A percentile compares a stretch with the other conserved stretches of the same genome.
Conservation (phyloP, 2,113 vertebrate genomes). For the Onychostruthus taczanowskii region DNA sequence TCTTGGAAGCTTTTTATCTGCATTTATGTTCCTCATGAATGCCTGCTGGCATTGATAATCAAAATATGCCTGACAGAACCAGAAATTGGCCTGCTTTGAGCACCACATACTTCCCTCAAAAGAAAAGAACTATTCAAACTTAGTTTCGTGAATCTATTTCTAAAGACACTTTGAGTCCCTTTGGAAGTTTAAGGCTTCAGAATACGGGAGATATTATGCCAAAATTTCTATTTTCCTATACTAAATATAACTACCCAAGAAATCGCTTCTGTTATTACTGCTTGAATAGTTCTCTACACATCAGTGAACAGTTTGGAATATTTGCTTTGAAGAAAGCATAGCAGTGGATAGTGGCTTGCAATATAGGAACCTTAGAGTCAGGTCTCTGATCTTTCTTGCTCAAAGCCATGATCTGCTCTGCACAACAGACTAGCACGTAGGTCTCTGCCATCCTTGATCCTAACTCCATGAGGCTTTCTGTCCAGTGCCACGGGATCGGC, state of each 20-base stretch:
- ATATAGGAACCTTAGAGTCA: not conserved
- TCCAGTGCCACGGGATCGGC: rapidly evolving
- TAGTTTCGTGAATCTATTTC: not conserved
- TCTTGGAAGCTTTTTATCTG: not conserved
- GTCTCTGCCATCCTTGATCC: not conserved
- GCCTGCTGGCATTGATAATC: not conserved
- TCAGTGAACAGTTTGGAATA: not conserved
- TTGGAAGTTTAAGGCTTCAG: not conserved
- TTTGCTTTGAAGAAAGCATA: not conserved
- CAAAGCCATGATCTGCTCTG: not conserved
- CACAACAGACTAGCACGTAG: not conserved
- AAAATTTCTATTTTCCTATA: not conserved
- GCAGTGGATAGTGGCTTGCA: not conserved
- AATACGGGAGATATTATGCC: not conserved
- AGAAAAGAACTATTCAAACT: not conserved
- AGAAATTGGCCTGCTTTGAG: not conserved
- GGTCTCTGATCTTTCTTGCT: not conserved
- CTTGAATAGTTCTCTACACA: not conserved
- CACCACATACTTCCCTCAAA: not conserved
- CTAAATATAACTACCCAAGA: not conserved
- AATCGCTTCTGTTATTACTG: not conserved
- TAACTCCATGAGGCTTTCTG: not conserved
- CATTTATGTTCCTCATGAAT: not conserved
- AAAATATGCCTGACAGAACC: not conserved
- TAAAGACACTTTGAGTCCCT: not conserved